phyloP scores from a whole-genome alignment of 2,888 invertebrate genomes.

The Pteria penguin region DNA sequence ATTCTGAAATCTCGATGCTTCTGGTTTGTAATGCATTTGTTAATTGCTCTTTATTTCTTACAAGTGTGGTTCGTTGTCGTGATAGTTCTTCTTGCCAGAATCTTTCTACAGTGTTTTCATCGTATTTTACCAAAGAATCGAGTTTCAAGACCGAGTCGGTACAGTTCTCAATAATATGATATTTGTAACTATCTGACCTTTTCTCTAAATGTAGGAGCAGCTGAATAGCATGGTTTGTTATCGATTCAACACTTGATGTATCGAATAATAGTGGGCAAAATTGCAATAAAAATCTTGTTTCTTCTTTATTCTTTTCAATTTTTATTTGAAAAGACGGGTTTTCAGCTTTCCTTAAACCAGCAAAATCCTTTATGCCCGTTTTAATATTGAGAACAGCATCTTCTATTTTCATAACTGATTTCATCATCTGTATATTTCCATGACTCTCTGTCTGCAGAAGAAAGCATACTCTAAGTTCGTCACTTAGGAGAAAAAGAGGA shows the following conservation, averaged over 20 bases:
- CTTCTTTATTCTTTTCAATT: background rate
- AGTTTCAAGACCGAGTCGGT: background rate
- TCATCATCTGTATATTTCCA: background rate
- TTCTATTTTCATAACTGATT: background rate
- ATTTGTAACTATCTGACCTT: background rate
- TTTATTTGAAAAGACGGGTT: background rate
- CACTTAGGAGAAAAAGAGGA: background rate
- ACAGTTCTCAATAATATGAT: background rate
- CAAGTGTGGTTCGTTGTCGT: background rate
- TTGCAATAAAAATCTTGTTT: background rate
- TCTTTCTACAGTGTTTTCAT: background rate
- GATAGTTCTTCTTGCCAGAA: background rate
- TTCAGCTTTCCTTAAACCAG: background rate
- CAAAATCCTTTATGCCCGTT: background rate
- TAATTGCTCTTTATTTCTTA: background rate
- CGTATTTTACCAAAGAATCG: background rate
- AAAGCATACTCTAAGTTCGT: background rate
- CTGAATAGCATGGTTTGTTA: background rate
- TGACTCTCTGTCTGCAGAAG: background rate
- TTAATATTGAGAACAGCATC: background rate
- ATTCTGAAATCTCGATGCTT: background rate
- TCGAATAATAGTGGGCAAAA: background rate
- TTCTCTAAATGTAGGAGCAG: background rate
- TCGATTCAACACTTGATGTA: background rate
- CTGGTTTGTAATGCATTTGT: background rate